phyloP scores from a whole-genome alignment of 2,888 invertebrate genomes.

The Brenthis hecate region DNA sequence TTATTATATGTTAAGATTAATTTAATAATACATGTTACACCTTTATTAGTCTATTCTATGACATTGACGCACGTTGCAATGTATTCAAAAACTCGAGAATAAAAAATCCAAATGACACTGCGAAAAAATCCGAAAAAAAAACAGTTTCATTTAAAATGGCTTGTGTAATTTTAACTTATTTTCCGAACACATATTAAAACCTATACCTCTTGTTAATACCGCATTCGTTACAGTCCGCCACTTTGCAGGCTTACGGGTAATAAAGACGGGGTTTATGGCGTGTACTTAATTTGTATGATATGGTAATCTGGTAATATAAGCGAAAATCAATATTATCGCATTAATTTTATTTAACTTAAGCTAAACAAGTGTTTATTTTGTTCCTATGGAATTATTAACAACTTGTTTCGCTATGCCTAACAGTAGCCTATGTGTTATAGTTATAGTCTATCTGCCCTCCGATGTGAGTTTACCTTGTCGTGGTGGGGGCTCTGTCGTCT shows the following conservation, averaged over 20 bases:
- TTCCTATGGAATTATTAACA: neutral
- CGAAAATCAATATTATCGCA: slow-evolving; percentile 31
- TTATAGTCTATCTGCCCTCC: no score
- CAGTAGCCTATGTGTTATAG: no score
- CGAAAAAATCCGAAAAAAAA: no score
- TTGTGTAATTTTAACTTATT: neutral
- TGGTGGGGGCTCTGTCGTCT: no score
- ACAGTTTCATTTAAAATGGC: no score
- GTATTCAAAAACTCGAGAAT: no score
- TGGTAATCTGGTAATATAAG: slow-evolving; percentile 28
- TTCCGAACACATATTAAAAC: slow-evolving; percentile 9
- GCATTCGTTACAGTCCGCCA: slow-evolving; percentile 12
- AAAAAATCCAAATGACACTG: no score
- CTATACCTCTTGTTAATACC: slow-evolving; percentile 5
- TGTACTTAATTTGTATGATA: slow-evolving; percentile 32
- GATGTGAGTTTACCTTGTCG: no score
- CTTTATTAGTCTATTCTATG: no score
- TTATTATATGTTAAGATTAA: no score
- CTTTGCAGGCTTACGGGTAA: slow-evolving; percentile 28
- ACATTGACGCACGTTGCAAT: no score
- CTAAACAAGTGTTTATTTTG: neutral
- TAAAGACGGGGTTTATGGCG: slow-evolving; percentile 31
- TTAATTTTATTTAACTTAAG: slow-evolving; percentile 10
- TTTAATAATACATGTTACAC: no score
- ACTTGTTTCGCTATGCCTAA: neutral